A percentile compares a stretch with the other conserved stretches of the same genome.
Evolutionary conservation across 2,113 vertebrate genomes (phyloP).

Genomic region (Hydropotes inermis): DNA sequence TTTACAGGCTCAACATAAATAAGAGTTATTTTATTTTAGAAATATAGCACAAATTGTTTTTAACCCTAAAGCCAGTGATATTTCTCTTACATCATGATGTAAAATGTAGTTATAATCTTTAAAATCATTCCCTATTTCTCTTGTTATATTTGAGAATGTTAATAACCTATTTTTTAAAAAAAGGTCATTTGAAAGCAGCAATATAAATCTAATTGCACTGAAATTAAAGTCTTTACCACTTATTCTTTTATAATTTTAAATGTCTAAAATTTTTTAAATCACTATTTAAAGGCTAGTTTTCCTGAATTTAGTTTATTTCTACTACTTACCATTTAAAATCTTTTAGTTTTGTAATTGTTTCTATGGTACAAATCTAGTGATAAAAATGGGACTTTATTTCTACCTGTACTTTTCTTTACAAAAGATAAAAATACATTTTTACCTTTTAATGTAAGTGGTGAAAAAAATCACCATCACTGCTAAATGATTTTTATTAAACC

Average conservation of each 20-base stretch:
- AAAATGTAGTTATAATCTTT: neutral
- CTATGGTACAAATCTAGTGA: neutral
- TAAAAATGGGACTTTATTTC: neutral
- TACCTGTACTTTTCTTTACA: conserved; percentile 19
- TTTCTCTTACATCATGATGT: neutral
- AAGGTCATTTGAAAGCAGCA: neutral
- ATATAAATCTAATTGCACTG: neutral
- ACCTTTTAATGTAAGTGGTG: neutral
- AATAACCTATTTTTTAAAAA: neutral
- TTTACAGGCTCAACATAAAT: neutral
- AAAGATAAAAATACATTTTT: conserved; percentile 48
- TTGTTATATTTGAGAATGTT: neutral
- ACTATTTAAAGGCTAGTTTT: neutral
- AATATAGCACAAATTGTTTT: neutral
- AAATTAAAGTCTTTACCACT: neutral
- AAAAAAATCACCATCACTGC: neutral
- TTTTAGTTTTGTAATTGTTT: conserved; percentile 14
- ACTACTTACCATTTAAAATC: neutral
- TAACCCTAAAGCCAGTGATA: neutral
- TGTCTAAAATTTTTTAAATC: neutral
- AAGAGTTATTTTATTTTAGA: neutral
- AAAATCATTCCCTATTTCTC: neutral
- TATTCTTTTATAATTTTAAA: neutral
- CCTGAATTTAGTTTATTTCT: neutral
- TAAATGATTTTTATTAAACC: neutral